These are phyloP conservation scores for Hemicrepidius hirtus DNA, from an alignment of 2,888 invertebrate genomes.

Conservation along the genomic window DNA sequence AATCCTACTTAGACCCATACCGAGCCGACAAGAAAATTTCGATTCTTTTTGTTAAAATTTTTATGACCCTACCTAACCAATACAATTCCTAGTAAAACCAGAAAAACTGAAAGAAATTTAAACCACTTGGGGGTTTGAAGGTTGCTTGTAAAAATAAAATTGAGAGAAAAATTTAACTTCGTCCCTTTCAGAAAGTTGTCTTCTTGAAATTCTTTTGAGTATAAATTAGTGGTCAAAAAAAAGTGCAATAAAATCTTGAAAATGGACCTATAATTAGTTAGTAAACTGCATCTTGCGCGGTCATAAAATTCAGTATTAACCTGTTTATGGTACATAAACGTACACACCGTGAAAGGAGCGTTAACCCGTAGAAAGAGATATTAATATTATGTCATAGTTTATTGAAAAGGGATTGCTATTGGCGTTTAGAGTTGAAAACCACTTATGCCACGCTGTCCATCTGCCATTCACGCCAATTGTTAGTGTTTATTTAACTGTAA, in stretches of 20 bases:
- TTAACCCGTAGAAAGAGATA: conserved; percentile 51
- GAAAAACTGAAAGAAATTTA: conserved; percentile 1
- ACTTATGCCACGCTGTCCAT: conserved; percentile 43
- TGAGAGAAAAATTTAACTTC: background rate
- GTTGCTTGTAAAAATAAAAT: too few relatives aligned
- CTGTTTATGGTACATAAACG: conserved; percentile 42
- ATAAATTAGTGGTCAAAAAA: background rate
- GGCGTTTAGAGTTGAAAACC: conserved; percentile 6
- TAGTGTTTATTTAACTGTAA: conserved; percentile 47
- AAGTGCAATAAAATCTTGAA: background rate
- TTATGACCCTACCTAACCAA: conserved; percentile 12
- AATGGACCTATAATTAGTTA: conserved; percentile 19
- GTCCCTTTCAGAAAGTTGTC: too few relatives aligned
- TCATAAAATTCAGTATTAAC: conserved; percentile 40
- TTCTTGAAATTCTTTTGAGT: too few relatives aligned
- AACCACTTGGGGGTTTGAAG: background rate
- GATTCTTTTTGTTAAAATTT: conserved; percentile 25
- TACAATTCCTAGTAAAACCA: conserved; percentile 3
- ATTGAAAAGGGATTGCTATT: conserved; percentile 42
- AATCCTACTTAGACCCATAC: conserved; percentile 16
- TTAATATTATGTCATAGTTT: conserved; percentile 48
- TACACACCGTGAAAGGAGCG: conserved; percentile 45
- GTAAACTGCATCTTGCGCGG: conserved; percentile 29
- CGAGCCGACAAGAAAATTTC: conserved; percentile 5
- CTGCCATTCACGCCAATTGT: conserved; percentile 41